These are phyloP conservation scores for Margarornis squamiger DNA, from an alignment of 2,797 vertebrate species.

Conservation along the genomic window DNA sequence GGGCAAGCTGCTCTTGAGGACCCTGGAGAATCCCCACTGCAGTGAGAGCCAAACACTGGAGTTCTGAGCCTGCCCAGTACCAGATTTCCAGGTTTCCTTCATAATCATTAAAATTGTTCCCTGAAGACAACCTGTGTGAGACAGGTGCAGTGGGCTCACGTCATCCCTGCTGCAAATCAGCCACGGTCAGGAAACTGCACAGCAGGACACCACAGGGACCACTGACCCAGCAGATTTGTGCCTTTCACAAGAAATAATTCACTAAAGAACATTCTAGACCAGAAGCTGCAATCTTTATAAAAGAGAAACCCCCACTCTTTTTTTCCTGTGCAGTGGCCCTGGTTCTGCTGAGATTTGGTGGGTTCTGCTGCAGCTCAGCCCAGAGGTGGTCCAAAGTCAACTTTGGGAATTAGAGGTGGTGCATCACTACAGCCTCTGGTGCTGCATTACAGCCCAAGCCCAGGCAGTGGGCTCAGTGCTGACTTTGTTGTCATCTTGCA, in stretches of 20 bases:
- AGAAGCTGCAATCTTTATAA: not conserved
- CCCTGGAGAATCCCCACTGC: not conserved
- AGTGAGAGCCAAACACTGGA: not conserved
- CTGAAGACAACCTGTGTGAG: not conserved
- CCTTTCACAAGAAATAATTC: not conserved
- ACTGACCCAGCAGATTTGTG: not conserved
- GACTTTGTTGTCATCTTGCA: not conserved
- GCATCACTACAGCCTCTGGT: not conserved
- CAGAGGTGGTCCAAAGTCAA: not conserved
- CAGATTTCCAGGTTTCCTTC: not conserved
- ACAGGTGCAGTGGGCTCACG: not conserved
- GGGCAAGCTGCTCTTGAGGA: not conserved
- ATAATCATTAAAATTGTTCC: not conserved
- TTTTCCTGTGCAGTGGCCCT: not conserved
- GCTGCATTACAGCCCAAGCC: not conserved
- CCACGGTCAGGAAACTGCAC: not conserved
- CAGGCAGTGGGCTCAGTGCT: not conserved
- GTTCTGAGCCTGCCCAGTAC: not conserved
- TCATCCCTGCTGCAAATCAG: not conserved
- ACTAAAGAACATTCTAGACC: not conserved
- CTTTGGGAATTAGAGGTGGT: not conserved
- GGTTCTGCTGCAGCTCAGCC: not conserved
- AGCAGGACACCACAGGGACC: not conserved
- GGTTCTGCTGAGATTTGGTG: fast-evolving
- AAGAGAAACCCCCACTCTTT: not conserved